phyloP scores from a whole-genome alignment of 1,140 invertebrate species.

The Drosophila pseudoobscura region DNA sequence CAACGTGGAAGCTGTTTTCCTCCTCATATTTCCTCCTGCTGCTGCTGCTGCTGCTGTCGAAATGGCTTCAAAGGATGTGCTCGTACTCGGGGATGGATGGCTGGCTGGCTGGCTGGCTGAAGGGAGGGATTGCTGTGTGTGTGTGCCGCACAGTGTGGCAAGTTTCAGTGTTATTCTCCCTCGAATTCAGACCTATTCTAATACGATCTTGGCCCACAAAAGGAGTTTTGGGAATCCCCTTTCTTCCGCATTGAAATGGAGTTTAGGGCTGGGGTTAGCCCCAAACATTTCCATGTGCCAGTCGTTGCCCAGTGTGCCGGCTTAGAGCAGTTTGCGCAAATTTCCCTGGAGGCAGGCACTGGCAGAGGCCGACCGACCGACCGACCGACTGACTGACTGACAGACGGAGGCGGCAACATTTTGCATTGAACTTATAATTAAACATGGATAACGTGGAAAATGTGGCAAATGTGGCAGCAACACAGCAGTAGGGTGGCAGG shows the following conservation, averaged over 20 bases:
- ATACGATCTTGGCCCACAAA: no score
- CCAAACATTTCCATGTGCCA: not conserved
- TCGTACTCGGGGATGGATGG: not conserved
- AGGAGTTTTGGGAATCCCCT: no score
- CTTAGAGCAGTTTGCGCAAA: constrained; percentile 51
- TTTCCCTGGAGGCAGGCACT: constrained; percentile 64
- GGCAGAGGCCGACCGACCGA: not conserved
- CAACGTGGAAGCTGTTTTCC: constrained; percentile 40
- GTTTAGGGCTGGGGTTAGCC: no score
- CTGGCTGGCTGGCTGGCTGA: not conserved
- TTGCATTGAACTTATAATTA: constrained; percentile 73
- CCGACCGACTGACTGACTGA: not conserved
- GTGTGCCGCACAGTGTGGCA: constrained; percentile 19
- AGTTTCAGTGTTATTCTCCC: not conserved
- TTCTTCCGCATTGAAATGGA: no score
- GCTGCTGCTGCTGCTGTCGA: constrained; percentile 22
- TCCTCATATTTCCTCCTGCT: constrained; percentile 35
- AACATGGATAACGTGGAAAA: constrained; percentile 76
- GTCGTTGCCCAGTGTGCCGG: constrained; percentile 5
- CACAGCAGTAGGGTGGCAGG: constrained; percentile 16
- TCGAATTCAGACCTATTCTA: no score
- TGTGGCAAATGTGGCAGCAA: constrained; percentile 56
- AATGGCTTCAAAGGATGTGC: constrained; percentile 63
- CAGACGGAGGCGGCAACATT: constrained; percentile 55
- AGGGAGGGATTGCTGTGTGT: no score